Conservation (phyloP, 1,140 invertebrate genomes). For the Pachypeltis micranthus region DNA sequence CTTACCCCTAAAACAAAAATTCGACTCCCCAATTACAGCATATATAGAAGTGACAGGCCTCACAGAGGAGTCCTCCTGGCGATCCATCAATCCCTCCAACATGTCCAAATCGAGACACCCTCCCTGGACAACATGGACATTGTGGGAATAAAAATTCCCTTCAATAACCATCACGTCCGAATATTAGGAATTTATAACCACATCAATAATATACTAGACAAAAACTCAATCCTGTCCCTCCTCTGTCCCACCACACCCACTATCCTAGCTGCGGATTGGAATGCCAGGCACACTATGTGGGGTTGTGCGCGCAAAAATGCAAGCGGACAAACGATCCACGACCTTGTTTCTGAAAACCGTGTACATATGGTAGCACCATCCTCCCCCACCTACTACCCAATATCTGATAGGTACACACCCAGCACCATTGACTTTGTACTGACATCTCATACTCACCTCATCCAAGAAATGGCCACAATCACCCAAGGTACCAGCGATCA, state of each 20-base stretch:
- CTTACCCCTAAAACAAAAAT: background rate
- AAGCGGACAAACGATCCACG: background rate
- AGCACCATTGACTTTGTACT: background rate
- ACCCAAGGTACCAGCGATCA: background rate
- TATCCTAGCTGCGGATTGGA: background rate
- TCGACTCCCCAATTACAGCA: background rate
- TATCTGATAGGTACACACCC: background rate
- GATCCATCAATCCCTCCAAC: background rate
- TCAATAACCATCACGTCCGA: background rate
- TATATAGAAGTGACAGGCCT: background rate
- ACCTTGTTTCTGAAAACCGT: background rate
- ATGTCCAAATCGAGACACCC: background rate
- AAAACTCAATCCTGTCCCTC: background rate
- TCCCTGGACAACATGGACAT: background rate
- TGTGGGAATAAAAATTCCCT: background rate
- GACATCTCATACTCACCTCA: background rate
- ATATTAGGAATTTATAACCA: background rate
- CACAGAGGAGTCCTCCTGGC: background rate
- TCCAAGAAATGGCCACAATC: background rate
- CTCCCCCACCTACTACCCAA: background rate
- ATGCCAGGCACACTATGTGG: background rate
- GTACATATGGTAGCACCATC: background rate
- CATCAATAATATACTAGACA: background rate
- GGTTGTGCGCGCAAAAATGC: background rate
- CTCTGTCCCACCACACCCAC: background rate